Evolutionary conservation across 2,113 vertebrate genomes (phyloP).

Genomic region (Cyanoderma ruficeps): DNA sequence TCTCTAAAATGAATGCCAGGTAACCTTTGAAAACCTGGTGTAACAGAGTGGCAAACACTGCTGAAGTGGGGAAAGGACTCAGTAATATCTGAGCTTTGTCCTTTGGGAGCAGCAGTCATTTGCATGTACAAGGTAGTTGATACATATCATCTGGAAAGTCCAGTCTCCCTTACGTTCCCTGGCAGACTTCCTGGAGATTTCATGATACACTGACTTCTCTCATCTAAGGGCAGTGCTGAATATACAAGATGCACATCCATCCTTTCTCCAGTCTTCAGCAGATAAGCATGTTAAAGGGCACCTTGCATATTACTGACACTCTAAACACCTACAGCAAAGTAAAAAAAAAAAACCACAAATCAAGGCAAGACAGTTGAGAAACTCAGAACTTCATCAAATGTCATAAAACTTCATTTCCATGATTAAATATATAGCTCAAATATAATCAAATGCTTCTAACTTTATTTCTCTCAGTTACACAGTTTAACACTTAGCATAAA

Average conservation of each 20-base stretch:
- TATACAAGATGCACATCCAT: background rate
- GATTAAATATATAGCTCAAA: conserved; percentile 23
- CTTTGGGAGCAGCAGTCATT: background rate
- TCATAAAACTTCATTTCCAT: background rate
- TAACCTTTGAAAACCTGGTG: background rate
- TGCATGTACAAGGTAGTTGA: background rate
- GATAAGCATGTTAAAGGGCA: background rate
- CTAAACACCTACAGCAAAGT: background rate
- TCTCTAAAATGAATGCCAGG: background rate
- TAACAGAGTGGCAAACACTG: background rate
- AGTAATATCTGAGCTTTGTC: background rate
- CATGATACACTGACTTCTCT: background rate
- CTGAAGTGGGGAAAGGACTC: background rate
- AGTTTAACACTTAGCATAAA: conserved; percentile 52
- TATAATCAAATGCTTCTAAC: conserved; percentile 42
- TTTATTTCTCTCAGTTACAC: conserved; percentile 56
- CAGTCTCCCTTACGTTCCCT: conserved; percentile 11
- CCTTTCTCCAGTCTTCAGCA: background rate
- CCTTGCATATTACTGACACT: background rate
- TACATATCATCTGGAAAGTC: background rate
- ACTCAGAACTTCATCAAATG: background rate
- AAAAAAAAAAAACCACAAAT: background rate
- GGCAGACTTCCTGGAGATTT: background rate
- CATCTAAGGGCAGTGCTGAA: background rate
- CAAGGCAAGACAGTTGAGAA: background rate